Base-by-base conservation (phyloP, 2,888 invertebrate species). In the Brenthis daphne region DNA sequence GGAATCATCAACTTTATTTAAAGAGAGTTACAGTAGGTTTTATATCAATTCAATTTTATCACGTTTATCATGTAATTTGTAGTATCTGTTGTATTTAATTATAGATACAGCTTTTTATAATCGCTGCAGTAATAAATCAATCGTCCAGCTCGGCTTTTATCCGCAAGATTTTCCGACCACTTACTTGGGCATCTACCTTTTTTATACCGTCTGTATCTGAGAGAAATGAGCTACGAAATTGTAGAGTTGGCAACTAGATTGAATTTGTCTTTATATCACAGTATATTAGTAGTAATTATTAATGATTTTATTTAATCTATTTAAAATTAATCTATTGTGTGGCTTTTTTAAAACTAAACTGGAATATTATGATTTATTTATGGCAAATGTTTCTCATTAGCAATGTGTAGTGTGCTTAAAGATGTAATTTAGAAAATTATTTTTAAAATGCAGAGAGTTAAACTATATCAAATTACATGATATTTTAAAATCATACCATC, bases 111-210 rank as follows among this genome's bases (percentile, higher is more conserved):
- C 58, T 66, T 64, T 67, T 67, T 69, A 65, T 67, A 68, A 65
- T 63, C 57, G 68, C 64, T 69, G 55, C 66, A 66, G 69, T 68
- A 68, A 74, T 74, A 74, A 73, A 74, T 74, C 73, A 73, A 73
- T 73, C 73, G 72, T 56, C 70, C 64, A 65, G 74, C 67, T 57
- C 67, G 67, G 65, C 65, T 69, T 73, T 73, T 70, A 72, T 70
- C 72, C 67, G 61, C 65, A 72, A 71, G 73, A 69, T 70, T 70
- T 68, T 57, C 74, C 72, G 57, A 68, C 68, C 69, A 67, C 73
- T 70, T 61, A 61, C 61, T 61, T 61, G 50, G 68, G 69, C 63
- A 64, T 70, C 43, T 61, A 66, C 63, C 56, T 73, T 67, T 71
- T 73, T 71, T 73, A 53, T 67, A 65, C 51, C 71, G 64, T 73